Evolutionary conservation across 2,888 invertebrate species (phyloP).

Genomic region (Metallyticus violacea): DNA sequence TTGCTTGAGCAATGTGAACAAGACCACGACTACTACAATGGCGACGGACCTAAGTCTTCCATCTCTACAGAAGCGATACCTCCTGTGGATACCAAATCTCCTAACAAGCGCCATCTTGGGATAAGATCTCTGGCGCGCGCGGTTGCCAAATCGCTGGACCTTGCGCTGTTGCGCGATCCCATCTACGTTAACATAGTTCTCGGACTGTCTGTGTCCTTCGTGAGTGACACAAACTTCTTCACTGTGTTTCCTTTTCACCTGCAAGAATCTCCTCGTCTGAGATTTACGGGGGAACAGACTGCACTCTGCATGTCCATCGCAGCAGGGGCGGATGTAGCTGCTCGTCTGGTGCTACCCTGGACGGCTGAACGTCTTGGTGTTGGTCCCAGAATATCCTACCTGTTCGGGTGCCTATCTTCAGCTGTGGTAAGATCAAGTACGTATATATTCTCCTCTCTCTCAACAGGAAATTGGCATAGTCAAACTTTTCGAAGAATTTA

Average conservation of each 20-base stretch:
- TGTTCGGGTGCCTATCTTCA: conserved; percentile 63
- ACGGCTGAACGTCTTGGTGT: conserved; percentile 50
- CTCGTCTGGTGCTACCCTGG: conserved; percentile 60
- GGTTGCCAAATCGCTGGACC: conserved; percentile 41
- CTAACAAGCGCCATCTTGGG: background rate
- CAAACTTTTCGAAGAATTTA: too few relatives aligned
- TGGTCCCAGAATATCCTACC: conserved; percentile 45
- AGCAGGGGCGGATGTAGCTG: conserved; percentile 64
- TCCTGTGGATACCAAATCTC: background rate
- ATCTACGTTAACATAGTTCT: conserved; percentile 60
- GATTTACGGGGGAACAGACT: conserved; percentile 57
- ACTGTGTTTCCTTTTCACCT: conserved; percentile 65
- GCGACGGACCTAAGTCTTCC: background rate
- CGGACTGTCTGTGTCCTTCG: conserved; percentile 65
- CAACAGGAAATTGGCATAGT: too few relatives aligned
- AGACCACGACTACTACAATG: background rate
- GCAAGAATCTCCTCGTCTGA: conserved; percentile 54
- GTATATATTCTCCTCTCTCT: too few relatives aligned
- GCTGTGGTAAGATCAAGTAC: conserved; percentile 66
- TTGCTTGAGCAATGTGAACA: background rate
- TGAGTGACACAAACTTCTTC: conserved; percentile 68
- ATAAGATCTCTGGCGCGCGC: conserved; percentile 5
- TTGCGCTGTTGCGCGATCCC: conserved; percentile 42
- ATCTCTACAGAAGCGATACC: background rate
- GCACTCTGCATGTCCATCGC: conserved; percentile 68